Conservation (phyloP, 2,113 vertebrate genomes). For the Corvus moneduloides region DNA sequence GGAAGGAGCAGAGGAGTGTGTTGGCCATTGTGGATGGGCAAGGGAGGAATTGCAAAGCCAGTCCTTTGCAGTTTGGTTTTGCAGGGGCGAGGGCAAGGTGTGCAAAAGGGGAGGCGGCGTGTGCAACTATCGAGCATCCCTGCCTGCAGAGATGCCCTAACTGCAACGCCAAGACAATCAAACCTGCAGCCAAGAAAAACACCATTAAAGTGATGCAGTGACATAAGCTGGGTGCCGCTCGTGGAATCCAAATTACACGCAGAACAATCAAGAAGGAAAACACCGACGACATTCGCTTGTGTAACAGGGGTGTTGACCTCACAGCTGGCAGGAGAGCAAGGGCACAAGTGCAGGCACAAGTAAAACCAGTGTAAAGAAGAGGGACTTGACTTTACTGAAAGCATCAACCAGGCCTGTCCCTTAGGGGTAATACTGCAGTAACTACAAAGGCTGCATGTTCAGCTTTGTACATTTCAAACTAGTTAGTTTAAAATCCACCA, state of each 20-base stretch:
- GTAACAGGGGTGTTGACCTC: background rate
- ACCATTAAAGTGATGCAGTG: background rate
- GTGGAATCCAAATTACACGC: background rate
- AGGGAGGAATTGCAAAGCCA: background rate
- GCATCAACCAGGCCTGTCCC: background rate
- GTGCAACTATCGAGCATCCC: background rate
- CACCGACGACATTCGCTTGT: background rate
- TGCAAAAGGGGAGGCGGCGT: fast-evolving
- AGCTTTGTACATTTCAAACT: background rate
- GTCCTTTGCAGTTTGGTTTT: background rate
- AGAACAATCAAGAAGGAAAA: constrained; percentile 36
- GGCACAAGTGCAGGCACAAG: background rate
- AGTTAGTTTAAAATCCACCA: background rate
- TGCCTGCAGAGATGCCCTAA: background rate
- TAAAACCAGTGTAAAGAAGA: background rate
- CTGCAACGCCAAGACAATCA: constrained; percentile 26
- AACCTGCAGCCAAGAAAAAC: constrained; percentile 45
- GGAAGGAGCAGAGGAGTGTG: background rate
- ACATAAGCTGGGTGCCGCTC: background rate
- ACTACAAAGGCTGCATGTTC: background rate
- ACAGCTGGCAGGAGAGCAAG: background rate
- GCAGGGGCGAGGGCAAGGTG: background rate
- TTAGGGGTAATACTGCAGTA: background rate
- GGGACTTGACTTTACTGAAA: background rate
- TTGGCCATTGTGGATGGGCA: fast-evolving